A percentile compares a stretch with the other conserved stretches of the same genome.
These are phyloP conservation scores for Drosophila rufa DNA, from an alignment of 1,140 invertebrate species.

Conservation along the genomic window DNA sequence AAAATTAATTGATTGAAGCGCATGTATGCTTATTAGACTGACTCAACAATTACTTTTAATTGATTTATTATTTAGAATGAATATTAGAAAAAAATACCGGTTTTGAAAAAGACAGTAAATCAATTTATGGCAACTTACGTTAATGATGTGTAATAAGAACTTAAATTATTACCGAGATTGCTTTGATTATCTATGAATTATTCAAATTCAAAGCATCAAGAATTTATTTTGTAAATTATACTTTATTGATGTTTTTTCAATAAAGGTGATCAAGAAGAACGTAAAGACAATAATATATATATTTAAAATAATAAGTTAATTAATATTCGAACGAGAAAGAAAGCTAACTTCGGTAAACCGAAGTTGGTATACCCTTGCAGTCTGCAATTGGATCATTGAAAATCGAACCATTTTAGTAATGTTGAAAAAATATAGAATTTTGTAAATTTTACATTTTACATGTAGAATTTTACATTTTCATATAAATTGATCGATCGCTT, in stretches of 20 bases:
- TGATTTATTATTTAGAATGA: conserved; percentile 10
- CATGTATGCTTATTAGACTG: not conserved
- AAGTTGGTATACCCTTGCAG: too few relatives aligned
- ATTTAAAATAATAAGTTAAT: not conserved
- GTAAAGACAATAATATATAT: not conserved
- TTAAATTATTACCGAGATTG: not conserved
- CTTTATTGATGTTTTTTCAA: not conserved
- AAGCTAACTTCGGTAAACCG: too few relatives aligned
- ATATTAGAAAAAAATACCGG: not conserved
- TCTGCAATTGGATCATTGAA: too few relatives aligned
- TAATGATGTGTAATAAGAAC: conserved; percentile 12
- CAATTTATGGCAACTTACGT: conserved; percentile 4
- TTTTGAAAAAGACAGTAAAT: not conserved
- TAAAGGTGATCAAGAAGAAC: too few relatives aligned
- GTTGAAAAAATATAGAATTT: too few relatives aligned
- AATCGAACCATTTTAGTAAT: too few relatives aligned
- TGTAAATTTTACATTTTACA: too few relatives aligned
- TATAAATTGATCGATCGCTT: too few relatives aligned
- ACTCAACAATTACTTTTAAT: not conserved
- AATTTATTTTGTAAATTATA: not conserved
- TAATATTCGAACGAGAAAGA: too few relatives aligned
- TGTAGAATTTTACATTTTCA: too few relatives aligned
- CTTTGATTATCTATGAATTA: not conserved
- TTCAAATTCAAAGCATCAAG: not conserved
- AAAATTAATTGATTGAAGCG: conserved; percentile 1